Evolutionary conservation across 2,888 invertebrate genomes (phyloP), one percentile per base, ranked within the genome.

Genomic region (Epinotia nisella): DNA sequence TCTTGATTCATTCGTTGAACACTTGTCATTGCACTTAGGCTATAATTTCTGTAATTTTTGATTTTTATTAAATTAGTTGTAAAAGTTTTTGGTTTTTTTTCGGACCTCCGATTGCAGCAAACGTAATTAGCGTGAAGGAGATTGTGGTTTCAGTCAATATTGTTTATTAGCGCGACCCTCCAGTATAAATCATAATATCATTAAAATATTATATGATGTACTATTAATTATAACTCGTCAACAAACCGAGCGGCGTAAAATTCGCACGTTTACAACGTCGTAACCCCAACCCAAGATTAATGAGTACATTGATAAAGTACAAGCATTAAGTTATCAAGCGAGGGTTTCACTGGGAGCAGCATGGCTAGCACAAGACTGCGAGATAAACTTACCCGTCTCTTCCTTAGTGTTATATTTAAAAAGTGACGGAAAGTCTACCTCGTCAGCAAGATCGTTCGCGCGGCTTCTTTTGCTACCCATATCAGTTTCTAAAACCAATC

Each of bases 241-340:
- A 73, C 68, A 68, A 62, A 41, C 55, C 53, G 39, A 58, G 59
- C 58, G 49, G 53, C 58, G 62, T 70, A 74, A 71, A 70, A 71
- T 58, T 60, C 49, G 13, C 24, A 35, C 35, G 53, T 69, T 75
- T 75, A 75, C 67, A 69, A 58, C 66, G 51, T 74, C 74, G 59
- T 75, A 74, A 74, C 70, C 61, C 49, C 17, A 17, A 10, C 49
- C 60, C 58, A 53, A 64, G 74, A 74, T 71, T 75, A 75, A 75
- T 71, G 64, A 39, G 53, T 24, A 73, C 68, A 68, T n/a, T n/a
- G n/a, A n/a, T n/a, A n/a, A 59, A 56, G 56, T 69, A 64, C 67
- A 51, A 49, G 72, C 56, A 49, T 64, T 49, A 59, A 69, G 41
- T 69, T 53, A 41, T 24, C 39, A 73, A 64, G 62, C 7, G 51